Conservation (phyloP, 1,140 invertebrate genomes). For the Drosophila pseudoananassae region DNA sequence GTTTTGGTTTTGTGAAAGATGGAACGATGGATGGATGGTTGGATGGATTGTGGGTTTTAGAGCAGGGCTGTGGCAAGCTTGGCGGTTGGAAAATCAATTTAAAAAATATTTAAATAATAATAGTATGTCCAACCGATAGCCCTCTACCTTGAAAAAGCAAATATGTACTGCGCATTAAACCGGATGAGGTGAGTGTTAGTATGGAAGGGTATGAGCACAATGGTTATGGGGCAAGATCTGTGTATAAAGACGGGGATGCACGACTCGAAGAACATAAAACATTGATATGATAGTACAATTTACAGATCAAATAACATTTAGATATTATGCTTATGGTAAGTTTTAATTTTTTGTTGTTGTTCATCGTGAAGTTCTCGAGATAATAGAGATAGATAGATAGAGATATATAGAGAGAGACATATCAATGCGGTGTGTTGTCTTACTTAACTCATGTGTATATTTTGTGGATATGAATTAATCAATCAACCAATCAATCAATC, state of each 20-base stretch:
- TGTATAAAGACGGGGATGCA: conserved; percentile 31
- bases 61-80: conserved; percentile 14
- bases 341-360: conserved; percentile 25
- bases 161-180: conserved; percentile 19
- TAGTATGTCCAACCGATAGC: conserved; percentile 8
- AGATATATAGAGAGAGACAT: conserved; percentile 54
- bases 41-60: background rate
- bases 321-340: conserved; percentile 42
- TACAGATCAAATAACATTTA: conserved; percentile 77
- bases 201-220: too few species aligned
- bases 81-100: background rate
- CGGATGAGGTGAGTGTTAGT: conserved; percentile 24
- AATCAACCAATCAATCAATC: conserved; percentile 76
- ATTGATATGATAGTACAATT: conserved; percentile 55
- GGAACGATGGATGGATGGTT: conserved; percentile 25
- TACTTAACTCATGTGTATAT: conserved; percentile 63
- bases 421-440: conserved; percentile 56
- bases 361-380: conserved; percentile 36
- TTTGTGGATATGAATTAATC: conserved; percentile 68
- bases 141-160: conserved; percentile 34
- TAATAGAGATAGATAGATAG: conserved; percentile 36
- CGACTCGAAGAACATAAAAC: conserved; percentile 31
- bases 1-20: conserved; percentile 22
- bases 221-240: conserved; percentile 18
- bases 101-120: background rate